phyloP scores from a whole-genome alignment of 2,113 vertebrate species.

The Campylorhamphus procurvoides region DNA sequence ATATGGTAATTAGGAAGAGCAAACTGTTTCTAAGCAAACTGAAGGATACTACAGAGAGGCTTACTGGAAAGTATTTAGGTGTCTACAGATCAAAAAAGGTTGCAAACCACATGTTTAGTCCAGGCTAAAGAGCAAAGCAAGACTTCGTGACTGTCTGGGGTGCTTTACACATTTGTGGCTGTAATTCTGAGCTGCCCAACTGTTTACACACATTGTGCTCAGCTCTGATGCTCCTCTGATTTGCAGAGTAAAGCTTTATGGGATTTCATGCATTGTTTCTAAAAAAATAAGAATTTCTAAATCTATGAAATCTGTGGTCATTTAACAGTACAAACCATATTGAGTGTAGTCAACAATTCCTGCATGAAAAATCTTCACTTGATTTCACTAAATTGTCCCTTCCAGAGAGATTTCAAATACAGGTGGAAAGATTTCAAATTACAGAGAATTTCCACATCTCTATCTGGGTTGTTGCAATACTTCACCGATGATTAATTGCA shows the following conservation, averaged over 20 bases:
- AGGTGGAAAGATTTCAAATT: not conserved
- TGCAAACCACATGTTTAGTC: not conserved
- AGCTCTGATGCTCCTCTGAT: not conserved
- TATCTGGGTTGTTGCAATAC: not conserved
- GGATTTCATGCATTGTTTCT: not conserved
- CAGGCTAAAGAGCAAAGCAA: not conserved
- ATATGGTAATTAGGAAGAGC: not conserved
- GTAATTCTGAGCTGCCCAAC: not conserved
- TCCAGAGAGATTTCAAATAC: not conserved
- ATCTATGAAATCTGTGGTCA: not conserved
- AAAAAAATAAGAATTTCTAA: not conserved
- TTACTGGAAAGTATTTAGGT: not conserved
- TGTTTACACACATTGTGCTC: not conserved
- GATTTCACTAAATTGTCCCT: not conserved
- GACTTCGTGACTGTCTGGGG: not conserved
- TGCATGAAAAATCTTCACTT: not conserved
- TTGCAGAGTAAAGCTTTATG: not conserved
- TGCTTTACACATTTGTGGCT: not conserved
- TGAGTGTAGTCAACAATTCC: not conserved
- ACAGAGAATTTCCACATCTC: not conserved
- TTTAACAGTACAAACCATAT: not conserved
- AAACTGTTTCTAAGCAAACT: not conserved
- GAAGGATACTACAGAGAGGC: not conserved
- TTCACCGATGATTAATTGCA: not conserved
- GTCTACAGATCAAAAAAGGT: not conserved